Evolutionary conservation across 2,113 vertebrate genomes (phyloP).

Genomic region (Australoheros scitulus): DNA sequence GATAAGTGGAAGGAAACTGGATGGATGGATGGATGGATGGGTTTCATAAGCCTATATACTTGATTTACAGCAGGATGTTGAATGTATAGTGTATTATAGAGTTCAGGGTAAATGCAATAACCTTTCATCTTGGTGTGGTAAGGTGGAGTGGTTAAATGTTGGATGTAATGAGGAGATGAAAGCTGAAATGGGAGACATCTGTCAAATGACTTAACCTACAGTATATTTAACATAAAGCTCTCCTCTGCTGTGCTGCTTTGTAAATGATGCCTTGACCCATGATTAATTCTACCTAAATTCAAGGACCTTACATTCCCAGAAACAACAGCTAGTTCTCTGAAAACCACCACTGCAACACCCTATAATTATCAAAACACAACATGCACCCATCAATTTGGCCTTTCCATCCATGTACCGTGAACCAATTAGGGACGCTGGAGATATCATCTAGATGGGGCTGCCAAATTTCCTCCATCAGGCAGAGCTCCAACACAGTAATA

Average conservation of each 20-base stretch:
- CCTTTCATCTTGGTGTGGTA: slow-evolving; percentile 62
- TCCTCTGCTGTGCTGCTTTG: background rate
- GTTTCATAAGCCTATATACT: background rate
- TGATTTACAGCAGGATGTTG: slow-evolving; percentile 31
- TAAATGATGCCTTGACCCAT: slow-evolving; percentile 57
- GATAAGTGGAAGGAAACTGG: background rate
- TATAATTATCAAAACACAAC: slow-evolving; percentile 71
- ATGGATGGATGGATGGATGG: too few relatives aligned
- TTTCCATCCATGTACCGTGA: slow-evolving; percentile 41
- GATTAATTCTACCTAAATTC: slow-evolving; percentile 60
- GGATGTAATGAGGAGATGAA: slow-evolving; percentile 54
- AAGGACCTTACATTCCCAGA: slow-evolving; percentile 50
- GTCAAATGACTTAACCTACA: slow-evolving; percentile 62
- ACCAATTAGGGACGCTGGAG: slow-evolving; percentile 63
- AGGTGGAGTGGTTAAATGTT: slow-evolving; percentile 45
- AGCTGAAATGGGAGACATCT: slow-evolving; percentile 63
- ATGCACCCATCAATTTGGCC: slow-evolving; percentile 56
- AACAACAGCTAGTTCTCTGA: slow-evolving; percentile 49
- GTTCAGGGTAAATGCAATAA: slow-evolving; percentile 18
- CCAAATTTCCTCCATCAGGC: slow-evolving; percentile 38
- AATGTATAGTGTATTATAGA: slow-evolving; percentile 11
- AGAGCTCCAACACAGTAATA: background rate
- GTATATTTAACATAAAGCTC: slow-evolving; percentile 47
- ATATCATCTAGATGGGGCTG: slow-evolving; percentile 42
- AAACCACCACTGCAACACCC: slow-evolving; percentile 50